A percentile compares a stretch with the other conserved stretches of the same genome.
Conservation (phyloP, 2,888 invertebrate genomes). For the Diplolepis rosae region DNA sequence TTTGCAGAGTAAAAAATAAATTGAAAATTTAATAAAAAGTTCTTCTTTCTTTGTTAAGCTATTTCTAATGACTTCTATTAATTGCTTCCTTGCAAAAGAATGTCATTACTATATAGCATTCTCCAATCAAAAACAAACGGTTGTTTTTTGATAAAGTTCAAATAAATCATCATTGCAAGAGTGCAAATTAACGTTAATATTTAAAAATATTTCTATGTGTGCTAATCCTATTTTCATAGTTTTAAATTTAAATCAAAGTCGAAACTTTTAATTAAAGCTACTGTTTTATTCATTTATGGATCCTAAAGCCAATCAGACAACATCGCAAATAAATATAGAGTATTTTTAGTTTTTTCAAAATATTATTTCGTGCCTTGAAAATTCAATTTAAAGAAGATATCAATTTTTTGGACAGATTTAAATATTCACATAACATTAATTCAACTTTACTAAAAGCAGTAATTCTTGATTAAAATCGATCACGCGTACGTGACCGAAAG, state of each 20-base stretch:
- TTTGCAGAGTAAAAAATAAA: neutral
- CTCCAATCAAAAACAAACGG: neutral
- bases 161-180: neutral
- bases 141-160: neutral
- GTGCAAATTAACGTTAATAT: neutral
- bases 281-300: no score
- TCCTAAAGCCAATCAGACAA: no score
- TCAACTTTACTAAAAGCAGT: neutral
- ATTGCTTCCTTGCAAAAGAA: conserved; percentile 13
- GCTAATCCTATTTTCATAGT: neutral
- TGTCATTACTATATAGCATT: no score
- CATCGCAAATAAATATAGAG: no score
- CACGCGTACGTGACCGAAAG: conserved; percentile 18
- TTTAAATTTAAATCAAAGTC: neutral
- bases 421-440: neutral
- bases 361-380: neutral
- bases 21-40: neutral
- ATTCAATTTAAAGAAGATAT: neutral
- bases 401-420: neutral
- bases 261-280: no score
- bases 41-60: conserved; percentile 4
- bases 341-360: no score
- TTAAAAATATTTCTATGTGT: neutral
- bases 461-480: conserved; percentile 15
- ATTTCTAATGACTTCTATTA: neutral